These are phyloP conservation scores for roundworm (Caenorhabditis elegans) DNA, from an alignment of 1,140 invertebrate species.

Conservation along the genomic window DNA sequence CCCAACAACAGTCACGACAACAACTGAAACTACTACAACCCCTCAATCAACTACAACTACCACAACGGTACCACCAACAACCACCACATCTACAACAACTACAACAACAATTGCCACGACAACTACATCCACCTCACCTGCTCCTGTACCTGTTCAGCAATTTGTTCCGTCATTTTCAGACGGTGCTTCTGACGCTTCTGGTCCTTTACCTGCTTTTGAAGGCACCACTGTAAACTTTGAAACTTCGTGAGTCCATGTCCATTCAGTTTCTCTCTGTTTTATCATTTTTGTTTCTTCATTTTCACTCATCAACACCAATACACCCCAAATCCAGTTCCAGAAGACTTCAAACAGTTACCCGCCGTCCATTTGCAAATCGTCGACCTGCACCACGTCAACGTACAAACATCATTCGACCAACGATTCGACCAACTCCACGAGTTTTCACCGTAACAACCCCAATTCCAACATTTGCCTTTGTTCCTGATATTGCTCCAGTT, in stretches of 20 bases:
- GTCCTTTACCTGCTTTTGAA: neutral
- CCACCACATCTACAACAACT: neutral
- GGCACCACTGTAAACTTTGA: slow-evolving; percentile 32
- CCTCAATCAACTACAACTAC: neutral
- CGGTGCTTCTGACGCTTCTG: neutral
- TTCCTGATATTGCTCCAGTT: slow-evolving; percentile 5
- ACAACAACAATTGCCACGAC: neutral
- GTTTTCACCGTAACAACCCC: slow-evolving; percentile 22
- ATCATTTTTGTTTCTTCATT: neutral
- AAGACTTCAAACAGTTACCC: neutral
- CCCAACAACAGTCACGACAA: neutral
- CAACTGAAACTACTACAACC: neutral
- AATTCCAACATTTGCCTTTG: neutral
- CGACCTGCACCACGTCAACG: slow-evolving; percentile 27
- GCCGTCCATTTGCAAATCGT: neutral
- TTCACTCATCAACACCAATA: neutral
- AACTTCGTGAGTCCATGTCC: slow-evolving; percentile 1
- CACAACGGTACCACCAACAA: neutral
- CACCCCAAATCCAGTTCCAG: slow-evolving; percentile 5
- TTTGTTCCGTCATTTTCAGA: slow-evolving; percentile 13
- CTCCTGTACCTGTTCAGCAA: neutral
- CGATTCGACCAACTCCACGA: slow-evolving; percentile 25
- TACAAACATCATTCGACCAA: slow-evolving; percentile 16
- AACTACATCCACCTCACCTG: neutral
- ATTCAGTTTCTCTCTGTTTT: neutral